phyloP scores from a whole-genome alignment of 2,797 vertebrate genomes.

The Catostomus latipinnis region DNA sequence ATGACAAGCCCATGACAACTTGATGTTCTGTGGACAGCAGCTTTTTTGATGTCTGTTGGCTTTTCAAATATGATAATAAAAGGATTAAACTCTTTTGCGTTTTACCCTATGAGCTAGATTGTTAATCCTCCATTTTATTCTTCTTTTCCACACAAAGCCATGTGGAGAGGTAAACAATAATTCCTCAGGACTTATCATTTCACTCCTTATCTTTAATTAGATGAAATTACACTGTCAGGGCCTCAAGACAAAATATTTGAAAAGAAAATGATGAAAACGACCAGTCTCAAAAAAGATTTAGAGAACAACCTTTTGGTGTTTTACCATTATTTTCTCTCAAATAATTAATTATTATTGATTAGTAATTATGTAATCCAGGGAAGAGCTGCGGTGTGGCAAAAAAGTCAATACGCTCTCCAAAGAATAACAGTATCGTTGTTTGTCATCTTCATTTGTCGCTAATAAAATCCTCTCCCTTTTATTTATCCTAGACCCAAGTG shows the following conservation, averaged over 20 bases:
- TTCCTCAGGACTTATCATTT: constrained; percentile 56
- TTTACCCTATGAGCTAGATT: not conserved
- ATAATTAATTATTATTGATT: constrained; percentile 32
- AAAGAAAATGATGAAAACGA: constrained; percentile 40
- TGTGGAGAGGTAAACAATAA: constrained; percentile 31
- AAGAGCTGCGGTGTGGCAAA: constrained; percentile 1
- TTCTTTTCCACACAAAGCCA: constrained; percentile 32
- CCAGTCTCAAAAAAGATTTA: constrained; percentile 43
- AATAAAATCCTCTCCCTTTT: constrained; percentile 31
- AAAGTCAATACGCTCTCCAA: constrained; percentile 18
- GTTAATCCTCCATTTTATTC: constrained; percentile 19
- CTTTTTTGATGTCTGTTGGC: not conserved
- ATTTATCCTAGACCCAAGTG: constrained; percentile 29
- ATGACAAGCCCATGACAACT: constrained; percentile 15
- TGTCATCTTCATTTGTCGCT: constrained; percentile 18
- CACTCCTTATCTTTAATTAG: constrained; percentile 63
- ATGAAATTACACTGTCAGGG: constrained; percentile 63
- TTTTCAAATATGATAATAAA: constrained; percentile 38
- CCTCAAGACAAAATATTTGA: constrained; percentile 47
- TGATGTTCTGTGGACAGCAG: too few relatives aligned
- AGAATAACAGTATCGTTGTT: not conserved
- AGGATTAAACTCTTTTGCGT: constrained; percentile 15
- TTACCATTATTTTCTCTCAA: constrained; percentile 14
- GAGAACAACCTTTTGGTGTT: constrained; percentile 2
- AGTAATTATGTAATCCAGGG: constrained; percentile 25